Percentiles rank a stretch among this genome's conserved stretches.
phyloP scores from a whole-genome alignment of 1,140 invertebrate species.

The Hyphantria cunea region DNA sequence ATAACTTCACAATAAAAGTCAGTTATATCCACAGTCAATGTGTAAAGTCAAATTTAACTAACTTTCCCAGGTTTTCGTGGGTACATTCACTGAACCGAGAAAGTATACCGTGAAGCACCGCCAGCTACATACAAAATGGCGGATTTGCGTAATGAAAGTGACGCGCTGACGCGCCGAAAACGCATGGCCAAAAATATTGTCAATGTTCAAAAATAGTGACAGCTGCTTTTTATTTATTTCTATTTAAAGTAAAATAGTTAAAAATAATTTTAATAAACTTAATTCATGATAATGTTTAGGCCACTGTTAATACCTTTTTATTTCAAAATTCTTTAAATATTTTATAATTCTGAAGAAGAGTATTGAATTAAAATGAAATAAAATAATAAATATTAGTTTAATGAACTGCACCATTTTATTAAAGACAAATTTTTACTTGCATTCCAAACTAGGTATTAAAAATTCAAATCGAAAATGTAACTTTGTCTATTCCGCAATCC shows the following conservation, averaged over 20 bases:
- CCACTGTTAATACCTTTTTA: too few relatives aligned
- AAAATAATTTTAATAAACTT: too few relatives aligned
- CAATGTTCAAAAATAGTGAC: conserved; percentile 27
- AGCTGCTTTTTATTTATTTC: too few relatives aligned
- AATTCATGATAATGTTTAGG: too few relatives aligned
- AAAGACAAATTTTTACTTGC: too few relatives aligned
- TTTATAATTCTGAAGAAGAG: too few relatives aligned
- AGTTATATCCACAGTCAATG: conserved; percentile 56
- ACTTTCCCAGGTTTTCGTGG: conserved; percentile 72
- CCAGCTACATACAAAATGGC: conserved; percentile 82
- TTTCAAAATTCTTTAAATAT: too few relatives aligned
- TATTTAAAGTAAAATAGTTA: too few relatives aligned
- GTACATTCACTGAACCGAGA: conserved; percentile 71
- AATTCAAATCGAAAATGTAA: background rate
- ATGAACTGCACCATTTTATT: too few relatives aligned
- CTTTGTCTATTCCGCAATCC: background rate
- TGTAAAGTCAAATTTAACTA: conserved; percentile 56
- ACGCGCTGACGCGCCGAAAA: conserved; percentile 78
- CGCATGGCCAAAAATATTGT: conserved; percentile 48
- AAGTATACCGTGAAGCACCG: conserved; percentile 76
- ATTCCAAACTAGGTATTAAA: too few relatives aligned
- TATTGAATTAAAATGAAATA: too few relatives aligned
- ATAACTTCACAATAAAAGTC: conserved; percentile 61
- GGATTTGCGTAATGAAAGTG: conserved; percentile 79
- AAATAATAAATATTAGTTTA: too few relatives aligned